phyloP scores from a whole-genome alignment of 2,113 vertebrate species.

The Heterotis niloticus region DNA sequence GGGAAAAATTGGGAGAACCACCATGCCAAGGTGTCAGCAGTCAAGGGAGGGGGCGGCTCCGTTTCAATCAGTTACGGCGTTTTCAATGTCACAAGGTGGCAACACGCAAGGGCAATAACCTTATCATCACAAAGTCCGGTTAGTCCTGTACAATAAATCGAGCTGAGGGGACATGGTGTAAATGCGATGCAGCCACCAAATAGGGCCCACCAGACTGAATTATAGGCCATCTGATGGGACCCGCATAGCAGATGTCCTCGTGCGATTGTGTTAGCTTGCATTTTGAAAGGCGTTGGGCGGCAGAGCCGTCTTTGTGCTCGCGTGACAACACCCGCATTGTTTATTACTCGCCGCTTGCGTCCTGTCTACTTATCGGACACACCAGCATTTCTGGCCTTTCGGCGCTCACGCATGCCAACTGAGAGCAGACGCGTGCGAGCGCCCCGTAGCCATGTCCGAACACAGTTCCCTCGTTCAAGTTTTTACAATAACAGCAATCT shows the following conservation, averaged over 20 bases:
- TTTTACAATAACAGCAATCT: not conserved
- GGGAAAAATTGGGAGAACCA: not conserved
- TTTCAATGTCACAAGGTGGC: not conserved
- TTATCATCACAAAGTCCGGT: not conserved
- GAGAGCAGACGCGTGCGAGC: not conserved
- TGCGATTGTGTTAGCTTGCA: not conserved
- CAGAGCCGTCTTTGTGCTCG: not conserved
- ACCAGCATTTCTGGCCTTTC: not conserved
- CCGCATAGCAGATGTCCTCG: slow-evolving; percentile 5
- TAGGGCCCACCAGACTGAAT: not conserved
- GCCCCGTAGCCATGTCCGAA: not conserved
- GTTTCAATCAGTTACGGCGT: not conserved
- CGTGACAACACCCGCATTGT: not conserved
- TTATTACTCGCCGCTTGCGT: slow-evolving; percentile 4
- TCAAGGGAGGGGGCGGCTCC: not conserved
- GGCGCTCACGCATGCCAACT: not conserved
- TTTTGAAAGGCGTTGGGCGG: not conserved
- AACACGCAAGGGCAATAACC: not conserved
- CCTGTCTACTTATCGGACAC: slow-evolving; percentile 7
- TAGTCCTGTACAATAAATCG: slow-evolving; percentile 13
- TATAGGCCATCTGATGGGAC: not conserved
- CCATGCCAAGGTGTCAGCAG: not conserved
- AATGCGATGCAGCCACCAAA: not conserved
- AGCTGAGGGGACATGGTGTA: not conserved
- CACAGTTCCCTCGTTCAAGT: not conserved